Base-by-base conservation (phyloP, 2,113 vertebrate genomes). In the Podocnemis expansa region DNA sequence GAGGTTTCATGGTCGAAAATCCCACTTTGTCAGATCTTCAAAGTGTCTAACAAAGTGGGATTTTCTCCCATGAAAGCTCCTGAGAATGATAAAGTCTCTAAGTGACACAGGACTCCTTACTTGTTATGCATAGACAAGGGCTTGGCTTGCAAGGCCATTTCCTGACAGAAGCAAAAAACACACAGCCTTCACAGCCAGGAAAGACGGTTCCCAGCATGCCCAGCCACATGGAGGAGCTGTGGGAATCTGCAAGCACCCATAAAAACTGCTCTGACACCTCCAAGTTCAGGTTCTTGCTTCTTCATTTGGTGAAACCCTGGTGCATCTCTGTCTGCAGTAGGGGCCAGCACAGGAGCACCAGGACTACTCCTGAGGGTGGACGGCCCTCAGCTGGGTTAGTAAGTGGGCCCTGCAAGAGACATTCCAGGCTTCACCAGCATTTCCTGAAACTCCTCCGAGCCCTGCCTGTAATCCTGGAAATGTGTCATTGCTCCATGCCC, bases 381-480 rank as follows among this genome's bases (percentile, higher is more conserved):
- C 87, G 75, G 51, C 51, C 5, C 51, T 52, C 13, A 14, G 51
- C 51, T 52, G 51, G 51, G 51, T 52, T 52, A 3, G 85, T n/a
- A 67, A 3, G 1, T 29, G 25, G n/a, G 8, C 7, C 22, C 55
- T 88, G 79, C 55, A 11, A 38, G 1, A 0, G 47, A 22, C 78
- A 6, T 0, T 4, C 1, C 76, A 78, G 55, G 84, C 84, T 78
- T 80, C 0, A 0, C 47, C 83, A 88, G n/a, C 49, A 34, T 63
- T 60, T 81, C 45, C 4, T 38, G 45, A 76, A 25, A 21, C 90
- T 54, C 73, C 43, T 54, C 10, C n/a, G 31, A 21, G 6, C 56
- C 0, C 0, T 16, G 54, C 13, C 29, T 4, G 25, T 11, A 47
- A 16, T 29, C 10, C 4, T 54, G 47, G 29, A 47, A 27, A 78